Evolutionary conservation across 23 tunicate genomes (phyloP).

Genomic region (Halocynthia roretzi): DNA sequence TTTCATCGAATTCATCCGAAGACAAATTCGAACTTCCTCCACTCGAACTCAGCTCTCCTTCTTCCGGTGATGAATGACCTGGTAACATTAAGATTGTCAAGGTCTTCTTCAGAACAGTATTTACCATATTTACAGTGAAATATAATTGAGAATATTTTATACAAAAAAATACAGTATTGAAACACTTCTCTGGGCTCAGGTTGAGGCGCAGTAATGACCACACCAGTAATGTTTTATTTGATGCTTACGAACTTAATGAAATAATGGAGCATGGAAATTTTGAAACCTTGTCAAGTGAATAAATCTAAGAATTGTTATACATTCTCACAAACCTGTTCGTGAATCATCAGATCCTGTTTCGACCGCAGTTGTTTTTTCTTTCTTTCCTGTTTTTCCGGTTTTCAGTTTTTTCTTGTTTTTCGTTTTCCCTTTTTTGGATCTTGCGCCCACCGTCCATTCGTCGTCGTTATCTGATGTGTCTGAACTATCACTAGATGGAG

Average conservation of each 20-base stretch:
- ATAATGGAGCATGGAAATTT: background rate
- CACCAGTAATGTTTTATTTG: no score
- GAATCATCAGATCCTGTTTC: constrained; percentile 23
- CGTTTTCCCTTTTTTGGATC: constrained; percentile 42
- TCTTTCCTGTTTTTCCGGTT: constrained; percentile 25
- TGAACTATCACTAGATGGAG: constrained; percentile 34
- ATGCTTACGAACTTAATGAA: background rate
- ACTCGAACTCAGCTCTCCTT: constrained; percentile 25
- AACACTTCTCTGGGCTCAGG: background rate
- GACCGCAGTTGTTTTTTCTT: constrained; percentile 31
- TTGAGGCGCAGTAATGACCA: no score
- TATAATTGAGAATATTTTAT: no score
- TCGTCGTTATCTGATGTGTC: constrained; percentile 92
- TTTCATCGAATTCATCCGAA: constrained; percentile 76
- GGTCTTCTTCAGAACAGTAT: no score
- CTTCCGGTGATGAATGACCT: constrained; percentile 30
- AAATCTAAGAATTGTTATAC: no score
- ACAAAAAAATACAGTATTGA: background rate
- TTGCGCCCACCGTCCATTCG: constrained; percentile 74
- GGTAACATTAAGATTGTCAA: no score
- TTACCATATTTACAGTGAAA: no score
- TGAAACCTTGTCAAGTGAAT: no score
- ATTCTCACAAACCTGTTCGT: no score
- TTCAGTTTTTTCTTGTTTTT: constrained; percentile 35
- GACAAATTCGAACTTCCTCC: background rate